phyloP scores from a whole-genome alignment of 1,140 invertebrate species.

The Araneus ventricosus region DNA sequence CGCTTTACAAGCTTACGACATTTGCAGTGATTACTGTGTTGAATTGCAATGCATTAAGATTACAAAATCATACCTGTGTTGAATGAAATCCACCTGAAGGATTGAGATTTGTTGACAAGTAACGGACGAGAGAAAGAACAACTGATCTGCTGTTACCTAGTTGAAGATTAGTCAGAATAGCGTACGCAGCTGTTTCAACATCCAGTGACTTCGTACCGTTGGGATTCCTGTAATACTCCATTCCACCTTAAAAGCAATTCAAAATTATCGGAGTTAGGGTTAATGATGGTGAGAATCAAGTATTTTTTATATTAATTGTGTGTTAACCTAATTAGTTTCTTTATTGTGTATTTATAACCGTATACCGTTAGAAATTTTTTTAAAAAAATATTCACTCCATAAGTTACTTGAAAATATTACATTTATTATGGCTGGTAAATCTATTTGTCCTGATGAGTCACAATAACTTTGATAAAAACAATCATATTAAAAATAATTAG shows the following conservation, averaged over 20 bases:
- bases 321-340: not conserved
- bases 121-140: conserved; percentile 84
- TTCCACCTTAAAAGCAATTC: conserved; percentile 19
- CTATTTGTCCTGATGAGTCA: too few species aligned
- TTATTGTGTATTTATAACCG: not conserved
- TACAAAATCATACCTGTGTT: conserved; percentile 80
- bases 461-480: too few species aligned
- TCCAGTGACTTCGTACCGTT: conserved; percentile 78
- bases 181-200: conserved; percentile 89
- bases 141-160: conserved; percentile 83
- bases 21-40: too few species aligned
- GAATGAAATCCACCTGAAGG: conserved; percentile 88
- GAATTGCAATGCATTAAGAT: too few species aligned
- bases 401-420: too few species aligned
- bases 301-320: not conserved
- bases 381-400: too few species aligned
- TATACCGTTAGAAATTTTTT: not conserved
- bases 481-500: too few species aligned
- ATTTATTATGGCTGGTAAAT: too few species aligned
- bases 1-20: too few species aligned
- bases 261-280: not conserved
- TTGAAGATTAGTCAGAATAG: conserved; percentile 84
- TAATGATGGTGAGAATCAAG: not conserved
- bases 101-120: conserved; percentile 88
- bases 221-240: not conserved